Conservation (phyloP, 2,797 vertebrate genomes). For the Remorina albescens region DNA sequence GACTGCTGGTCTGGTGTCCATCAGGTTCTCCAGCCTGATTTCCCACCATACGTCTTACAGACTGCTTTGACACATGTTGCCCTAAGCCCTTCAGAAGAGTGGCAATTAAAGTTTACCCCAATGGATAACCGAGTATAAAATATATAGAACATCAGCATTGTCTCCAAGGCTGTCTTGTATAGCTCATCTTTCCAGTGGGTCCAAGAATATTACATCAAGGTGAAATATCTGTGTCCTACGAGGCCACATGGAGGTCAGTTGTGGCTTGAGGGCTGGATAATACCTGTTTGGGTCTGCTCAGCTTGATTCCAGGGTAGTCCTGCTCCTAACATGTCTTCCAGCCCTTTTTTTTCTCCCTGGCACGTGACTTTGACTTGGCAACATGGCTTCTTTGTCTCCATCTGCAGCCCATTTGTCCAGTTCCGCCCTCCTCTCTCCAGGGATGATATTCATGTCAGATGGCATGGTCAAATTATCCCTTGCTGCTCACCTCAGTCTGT, state of each 20-base stretch:
- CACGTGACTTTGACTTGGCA: slow-evolving; percentile 44
- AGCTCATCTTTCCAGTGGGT: slow-evolving; percentile 30
- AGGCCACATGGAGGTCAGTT: slow-evolving; percentile 31
- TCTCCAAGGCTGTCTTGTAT: slow-evolving; percentile 17
- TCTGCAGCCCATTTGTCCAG: slow-evolving; percentile 13
- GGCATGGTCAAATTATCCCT: neutral
- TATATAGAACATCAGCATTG: slow-evolving; percentile 13
- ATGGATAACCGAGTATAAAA: neutral
- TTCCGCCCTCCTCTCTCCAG: slow-evolving; percentile 30
- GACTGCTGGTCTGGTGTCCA: slow-evolving; percentile 6
- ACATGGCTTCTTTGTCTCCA: slow-evolving; percentile 51
- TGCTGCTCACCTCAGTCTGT: neutral
- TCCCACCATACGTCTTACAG: slow-evolving; percentile 3
- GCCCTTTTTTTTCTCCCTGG: slow-evolving; percentile 80
- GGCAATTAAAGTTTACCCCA: slow-evolving; percentile 12
- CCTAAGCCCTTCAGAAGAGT: slow-evolving; percentile 12
- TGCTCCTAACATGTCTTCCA: slow-evolving; percentile 27
- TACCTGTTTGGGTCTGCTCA: slow-evolving; percentile 16
- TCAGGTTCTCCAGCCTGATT: slow-evolving; percentile 17
- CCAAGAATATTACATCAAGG: neutral
- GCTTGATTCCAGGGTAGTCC: slow-evolving; percentile 19
- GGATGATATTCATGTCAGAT: slow-evolving; percentile 47
- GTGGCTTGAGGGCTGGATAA: neutral
- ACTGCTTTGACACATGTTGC: slow-evolving; percentile 18
- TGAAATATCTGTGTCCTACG: slow-evolving; percentile 16